phyloP scores from a whole-genome alignment of 1,140 invertebrate genomes.

The Sitodiplosis mosellana region DNA sequence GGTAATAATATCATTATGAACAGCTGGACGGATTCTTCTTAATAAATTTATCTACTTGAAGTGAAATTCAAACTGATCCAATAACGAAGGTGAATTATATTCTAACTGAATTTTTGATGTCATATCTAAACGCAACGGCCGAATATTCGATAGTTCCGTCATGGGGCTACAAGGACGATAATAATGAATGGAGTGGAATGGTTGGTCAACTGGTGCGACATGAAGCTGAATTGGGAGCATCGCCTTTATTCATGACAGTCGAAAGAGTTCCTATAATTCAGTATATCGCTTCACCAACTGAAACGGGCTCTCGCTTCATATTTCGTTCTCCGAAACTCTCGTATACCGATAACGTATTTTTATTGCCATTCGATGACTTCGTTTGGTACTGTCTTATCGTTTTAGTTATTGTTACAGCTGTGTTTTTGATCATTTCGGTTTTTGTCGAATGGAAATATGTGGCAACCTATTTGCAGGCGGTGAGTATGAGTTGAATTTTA shows the following conservation, averaged over 20 bases:
- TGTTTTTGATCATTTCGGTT: conserved; percentile 24
- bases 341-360: conserved; percentile 41
- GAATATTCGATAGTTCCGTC: conserved; percentile 28
- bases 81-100: conserved; percentile 43
- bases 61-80: conserved; percentile 36
- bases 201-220: conserved; percentile 34
- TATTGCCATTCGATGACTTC: conserved; percentile 34
- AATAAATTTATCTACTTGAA: conserved; percentile 9
- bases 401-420: conserved; percentile 27
- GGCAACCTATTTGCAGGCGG: background rate
- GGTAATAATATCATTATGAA: conserved; percentile 15
- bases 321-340: conserved; percentile 46
- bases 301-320: conserved; percentile 38
- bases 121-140: conserved; percentile 35
- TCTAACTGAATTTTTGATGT: conserved; percentile 30
- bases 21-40: background rate
- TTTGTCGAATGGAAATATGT: conserved; percentile 1
- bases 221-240: conserved; percentile 41
- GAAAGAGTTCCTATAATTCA: conserved; percentile 35
- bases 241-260: conserved; percentile 34
- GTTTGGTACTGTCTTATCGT: conserved; percentile 35
- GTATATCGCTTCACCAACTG: conserved; percentile 38
- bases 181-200: conserved; percentile 40
- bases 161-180: conserved; percentile 33
- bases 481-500: too few relatives aligned